Percentiles rank a stretch among this genome's conserved stretches.
phyloP scores from a whole-genome alignment of 2,113 vertebrate genomes.

The Tachycineta bicolor region DNA sequence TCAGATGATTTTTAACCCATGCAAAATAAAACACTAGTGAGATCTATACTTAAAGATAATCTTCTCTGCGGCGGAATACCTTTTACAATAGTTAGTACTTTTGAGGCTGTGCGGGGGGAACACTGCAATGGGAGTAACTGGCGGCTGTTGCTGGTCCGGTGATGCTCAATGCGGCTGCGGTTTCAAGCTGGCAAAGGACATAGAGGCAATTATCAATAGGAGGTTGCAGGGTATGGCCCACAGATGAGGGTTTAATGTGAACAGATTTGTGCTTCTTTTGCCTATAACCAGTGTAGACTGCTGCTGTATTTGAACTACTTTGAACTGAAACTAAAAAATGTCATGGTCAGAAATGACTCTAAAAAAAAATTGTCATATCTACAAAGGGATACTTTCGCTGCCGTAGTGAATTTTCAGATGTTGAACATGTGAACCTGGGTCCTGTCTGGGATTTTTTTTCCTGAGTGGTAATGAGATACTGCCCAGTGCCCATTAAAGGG shows the following conservation, averaged over 20 bases:
- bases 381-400: rapidly evolving
- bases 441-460: not conserved
- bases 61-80: not conserved
- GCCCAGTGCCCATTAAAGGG: not conserved
- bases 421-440: not conserved
- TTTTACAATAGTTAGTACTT: not conserved
- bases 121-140: slow-evolving; percentile 4
- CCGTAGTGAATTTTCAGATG: not conserved
- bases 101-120: not conserved
- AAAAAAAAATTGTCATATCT: not conserved
- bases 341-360: not conserved
- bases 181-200: not conserved
- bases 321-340: not conserved
- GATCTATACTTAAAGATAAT: not conserved
- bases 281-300: not conserved
- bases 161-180: not conserved
- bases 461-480: not conserved
- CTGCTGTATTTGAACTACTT: not conserved
- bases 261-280: not conserved
- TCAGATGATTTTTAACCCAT: slow-evolving; percentile 4
- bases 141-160: not conserved
- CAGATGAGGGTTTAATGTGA: not conserved
- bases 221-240: not conserved
- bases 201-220: not conserved
- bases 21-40: slow-evolving; percentile 11